phyloP scores from a whole-genome alignment of 2,113 vertebrate genomes.

The Eurypyga helias region DNA sequence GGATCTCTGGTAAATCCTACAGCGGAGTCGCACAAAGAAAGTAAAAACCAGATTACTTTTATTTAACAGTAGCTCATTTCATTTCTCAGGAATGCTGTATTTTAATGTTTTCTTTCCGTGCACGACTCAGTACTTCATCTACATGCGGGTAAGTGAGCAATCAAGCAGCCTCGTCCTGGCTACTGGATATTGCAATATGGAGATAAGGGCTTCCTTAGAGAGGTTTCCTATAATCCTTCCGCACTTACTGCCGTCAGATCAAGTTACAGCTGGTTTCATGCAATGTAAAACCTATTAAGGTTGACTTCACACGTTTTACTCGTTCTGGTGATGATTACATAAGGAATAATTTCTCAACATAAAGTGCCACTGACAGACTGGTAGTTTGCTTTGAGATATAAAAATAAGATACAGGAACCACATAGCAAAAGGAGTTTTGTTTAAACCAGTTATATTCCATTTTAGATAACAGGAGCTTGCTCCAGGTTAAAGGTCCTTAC shows the following conservation, averaged over 20 bases:
- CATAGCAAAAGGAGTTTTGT: neutral
- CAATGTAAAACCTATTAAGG: neutral
- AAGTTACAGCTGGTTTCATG: slow-evolving; percentile 29
- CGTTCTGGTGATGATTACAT: neutral
- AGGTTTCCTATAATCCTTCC: neutral
- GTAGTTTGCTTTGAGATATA: neutral
- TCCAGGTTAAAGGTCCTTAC: slow-evolving; percentile 14
- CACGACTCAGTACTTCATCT: neutral
- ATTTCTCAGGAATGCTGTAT: neutral
- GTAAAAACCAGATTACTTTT: neutral
- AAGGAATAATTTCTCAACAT: neutral
- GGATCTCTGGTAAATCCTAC: neutral
- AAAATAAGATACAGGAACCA: neutral
- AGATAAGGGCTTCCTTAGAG: neutral
- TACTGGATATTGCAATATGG: neutral
- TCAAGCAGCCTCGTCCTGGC: neutral
- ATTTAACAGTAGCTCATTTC: neutral
- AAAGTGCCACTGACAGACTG: neutral
- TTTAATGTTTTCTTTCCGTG: neutral
- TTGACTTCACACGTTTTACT: neutral
- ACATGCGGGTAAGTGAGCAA: neutral
- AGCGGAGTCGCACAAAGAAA: neutral
- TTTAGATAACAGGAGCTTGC: neutral
- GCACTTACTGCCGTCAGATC: neutral
- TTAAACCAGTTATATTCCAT: neutral